Evolutionary conservation across 1,140 invertebrate genomes (phyloP).

Genomic region (Lamellibrachia luymesi): DNA sequence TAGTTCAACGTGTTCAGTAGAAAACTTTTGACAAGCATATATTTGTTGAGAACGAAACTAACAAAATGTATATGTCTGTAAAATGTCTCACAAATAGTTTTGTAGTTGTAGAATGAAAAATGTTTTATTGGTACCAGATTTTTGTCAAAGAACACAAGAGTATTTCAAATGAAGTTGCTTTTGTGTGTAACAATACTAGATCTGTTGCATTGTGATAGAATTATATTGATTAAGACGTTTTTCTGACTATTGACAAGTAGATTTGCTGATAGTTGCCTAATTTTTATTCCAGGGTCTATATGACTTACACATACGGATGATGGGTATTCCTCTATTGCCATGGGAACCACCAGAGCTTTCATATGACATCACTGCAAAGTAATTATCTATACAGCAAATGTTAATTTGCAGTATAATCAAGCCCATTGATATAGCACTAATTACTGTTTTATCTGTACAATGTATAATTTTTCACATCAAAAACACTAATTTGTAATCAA

Average conservation of each 20-base stretch:
- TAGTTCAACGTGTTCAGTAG: not conserved
- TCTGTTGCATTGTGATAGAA: not conserved
- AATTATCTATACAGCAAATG: not conserved
- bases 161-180: not conserved
- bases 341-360: conserved; percentile 81
- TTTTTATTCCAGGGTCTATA: conserved; percentile 76
- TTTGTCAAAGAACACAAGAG: not conserved
- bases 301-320: conserved; percentile 89
- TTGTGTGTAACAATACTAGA: not conserved
- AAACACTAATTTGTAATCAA: no score
- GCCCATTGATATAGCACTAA: not conserved
- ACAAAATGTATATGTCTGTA: not conserved
- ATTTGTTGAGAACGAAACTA: not conserved
- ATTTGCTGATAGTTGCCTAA: not conserved
- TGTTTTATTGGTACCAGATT: not conserved
- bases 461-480: no score
- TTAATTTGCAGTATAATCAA: not conserved
- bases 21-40: not conserved
- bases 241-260: not conserved
- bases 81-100: not conserved
- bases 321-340: conserved; percentile 82
- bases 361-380: conserved; percentile 28
- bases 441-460: not conserved
- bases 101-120: not conserved
- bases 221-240: not conserved